Evolutionary conservation across 1,140 invertebrate species (phyloP), one percentile per base, ranked within the genome.

Genomic region (Harlomillsia oculata): DNA sequence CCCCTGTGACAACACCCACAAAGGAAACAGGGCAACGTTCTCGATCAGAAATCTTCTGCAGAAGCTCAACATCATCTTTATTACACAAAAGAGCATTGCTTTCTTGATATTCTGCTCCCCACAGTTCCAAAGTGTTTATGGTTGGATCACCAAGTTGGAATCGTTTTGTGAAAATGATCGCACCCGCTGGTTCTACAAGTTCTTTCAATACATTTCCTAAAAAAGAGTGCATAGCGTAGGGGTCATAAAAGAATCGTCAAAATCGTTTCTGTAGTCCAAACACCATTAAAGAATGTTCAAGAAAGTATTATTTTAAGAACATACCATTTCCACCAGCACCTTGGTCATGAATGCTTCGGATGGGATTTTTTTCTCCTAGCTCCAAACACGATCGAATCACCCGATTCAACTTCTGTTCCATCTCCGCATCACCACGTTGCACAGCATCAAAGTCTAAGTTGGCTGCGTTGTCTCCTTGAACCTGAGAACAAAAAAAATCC

Each of bases 91-190:
- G 74, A 0, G 93, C 94, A 72, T 97, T 83, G 62, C 87, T 96
- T 72, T 98, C 95, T 75, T 98, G 95, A 68, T 97, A 99, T 70
- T 99, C 95, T 0, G 94, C 95, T 1, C 92, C 93, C 95, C 95
- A 98, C 5, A 98, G 71, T 70, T 98, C 95, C 52, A 97, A 70
- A 0, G 89, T 83, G 44, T 82, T 93, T 13, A 98, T 85, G 8
- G 90, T 97, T 0, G 89, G 87, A 76, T 98, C 95, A 8, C 93
- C 95, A 9, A 98, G 72, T 59, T 91, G 82, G 70, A 98, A 95
- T 66, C 81, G 79, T 52, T 85, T 82, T 0, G 86, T 83, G 65
- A 85, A 89, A 43, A 99, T 93, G 0, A 93, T 77, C 0, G 93
- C 95, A 29, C 95, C 95, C 8, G 81, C 79, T 1, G 92, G 92